Base-by-base conservation (phyloP, 2,797 vertebrate species). In the Chaunax sp. region DNA sequence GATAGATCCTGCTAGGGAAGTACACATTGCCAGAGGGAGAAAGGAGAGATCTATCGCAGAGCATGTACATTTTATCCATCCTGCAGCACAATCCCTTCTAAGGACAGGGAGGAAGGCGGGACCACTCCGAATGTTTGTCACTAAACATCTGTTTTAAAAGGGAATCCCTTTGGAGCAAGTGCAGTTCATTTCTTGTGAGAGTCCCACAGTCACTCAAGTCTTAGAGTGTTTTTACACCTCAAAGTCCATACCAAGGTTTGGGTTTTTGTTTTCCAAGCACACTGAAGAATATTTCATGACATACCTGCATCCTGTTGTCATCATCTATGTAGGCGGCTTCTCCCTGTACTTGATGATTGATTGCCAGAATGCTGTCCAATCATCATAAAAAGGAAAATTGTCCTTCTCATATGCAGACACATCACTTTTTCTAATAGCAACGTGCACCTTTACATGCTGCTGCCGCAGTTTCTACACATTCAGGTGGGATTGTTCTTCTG, bases 61-160 rank as follows among this genome's bases (percentile, higher is more conserved):
- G 60, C 68, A 72, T 73, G 41, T 73, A 52, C 10, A 72, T 80
- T 60, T 72, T 61, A 66, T 72, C 57, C 45, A 63, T 68, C 61
- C 52, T 40, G 71, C 41, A 62, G 68, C 68, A 53, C 30, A 64
- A 58, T 60, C 69, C 41, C 68, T 58, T 69, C 33, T 7, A 25
- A 64, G 13, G 18, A 56, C 44, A 40, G 1, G 60, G 61, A 71
- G 44, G 64, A 69, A 58, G 44, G 15, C 41, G 41, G 23, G 46
- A 67, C 58, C 22, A 65, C 47, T 58, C 50, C 52, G 67, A 78
- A 83, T 37, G 38, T 33, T n/a, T 43, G 37, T 7, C 26, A 61
- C 33, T 51, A 77, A 75, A 77, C 46, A 59, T 68, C 60, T 58
- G 56, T 72, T 58, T 55, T 73, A 46, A 77, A 26, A 26, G 64